Evolutionary conservation across 2,797 vertebrate genomes (phyloP).

Genomic region (Fistularia tabacaria): DNA sequence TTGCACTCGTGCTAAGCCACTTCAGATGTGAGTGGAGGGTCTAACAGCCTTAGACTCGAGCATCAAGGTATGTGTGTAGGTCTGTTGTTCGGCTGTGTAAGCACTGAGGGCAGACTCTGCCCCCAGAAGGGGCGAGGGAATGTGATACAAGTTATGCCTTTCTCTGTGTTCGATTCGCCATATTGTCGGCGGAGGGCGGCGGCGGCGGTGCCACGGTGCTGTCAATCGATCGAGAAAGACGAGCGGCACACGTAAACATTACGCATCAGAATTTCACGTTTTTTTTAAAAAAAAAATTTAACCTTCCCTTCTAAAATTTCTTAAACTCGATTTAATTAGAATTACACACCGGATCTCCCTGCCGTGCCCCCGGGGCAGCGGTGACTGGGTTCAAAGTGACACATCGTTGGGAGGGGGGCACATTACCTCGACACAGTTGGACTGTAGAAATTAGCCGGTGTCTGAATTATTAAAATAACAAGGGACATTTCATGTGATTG

Average conservation of each 20-base stretch:
- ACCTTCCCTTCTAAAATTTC: conserved; percentile 15
- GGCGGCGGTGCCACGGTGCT: conserved; percentile 5
- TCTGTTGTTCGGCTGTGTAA: conserved; percentile 72
- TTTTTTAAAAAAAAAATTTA: conserved; percentile 11
- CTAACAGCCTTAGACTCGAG: conserved; percentile 71
- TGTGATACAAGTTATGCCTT: conserved; percentile 60
- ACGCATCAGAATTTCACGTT: conserved; percentile 13
- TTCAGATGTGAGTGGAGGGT: conserved; percentile 73
- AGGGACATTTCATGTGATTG: conserved; percentile 93
- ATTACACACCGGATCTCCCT: conserved; percentile 40
- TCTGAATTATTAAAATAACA: conserved; percentile 99
- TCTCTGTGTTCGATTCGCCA: conserved; percentile 47
- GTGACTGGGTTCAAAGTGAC: conserved; percentile 92
- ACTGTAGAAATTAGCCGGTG: conserved; percentile 89
- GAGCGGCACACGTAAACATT: not conserved
- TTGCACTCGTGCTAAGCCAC: conserved; percentile 73
- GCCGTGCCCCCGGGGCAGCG: conserved; percentile 30
- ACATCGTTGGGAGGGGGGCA: conserved; percentile 82
- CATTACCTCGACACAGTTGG: conserved; percentile 94
- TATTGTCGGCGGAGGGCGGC: conserved; percentile 52
- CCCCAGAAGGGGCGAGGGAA: conserved; percentile 54
- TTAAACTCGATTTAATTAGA: conserved; percentile 57
- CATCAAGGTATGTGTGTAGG: conserved; percentile 73
- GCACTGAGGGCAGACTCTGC: conserved; percentile 62
- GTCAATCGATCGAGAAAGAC: conserved; percentile 23